Percentiles rank a stretch among this genome's conserved stretches.
phyloP scores from a whole-genome alignment of 1,140 invertebrate species.

The Nasonia longicornis region DNA sequence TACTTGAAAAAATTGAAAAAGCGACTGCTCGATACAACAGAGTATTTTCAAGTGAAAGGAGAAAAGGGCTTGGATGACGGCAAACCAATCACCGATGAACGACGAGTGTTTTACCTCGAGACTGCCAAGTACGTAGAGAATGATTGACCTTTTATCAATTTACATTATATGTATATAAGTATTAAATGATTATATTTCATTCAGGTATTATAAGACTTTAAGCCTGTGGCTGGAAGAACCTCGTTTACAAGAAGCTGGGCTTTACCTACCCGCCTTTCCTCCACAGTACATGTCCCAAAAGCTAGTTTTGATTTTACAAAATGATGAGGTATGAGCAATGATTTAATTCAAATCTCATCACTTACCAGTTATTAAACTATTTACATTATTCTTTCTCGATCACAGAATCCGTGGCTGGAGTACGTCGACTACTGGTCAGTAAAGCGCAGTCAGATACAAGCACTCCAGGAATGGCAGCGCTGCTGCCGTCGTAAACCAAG shows the following conservation, averaged over 20 bases:
- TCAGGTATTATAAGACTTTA: constrained; percentile 76
- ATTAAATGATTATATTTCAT: constrained; percentile 26
- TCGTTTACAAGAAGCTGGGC: constrained; percentile 75
- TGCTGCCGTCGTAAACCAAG: constrained; percentile 49
- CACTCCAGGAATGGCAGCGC: constrained; percentile 67
- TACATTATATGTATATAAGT: not conserved
- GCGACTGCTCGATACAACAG: constrained; percentile 75
- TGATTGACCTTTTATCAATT: not conserved
- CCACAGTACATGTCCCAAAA: constrained; percentile 77
- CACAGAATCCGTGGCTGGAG: constrained; percentile 75
- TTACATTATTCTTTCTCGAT: not conserved
- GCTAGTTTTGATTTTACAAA: constrained; percentile 69
- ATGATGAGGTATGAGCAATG: constrained; percentile 63
- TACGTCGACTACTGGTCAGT: constrained; percentile 74
- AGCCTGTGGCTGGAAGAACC: constrained; percentile 85
- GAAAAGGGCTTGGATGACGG: constrained; percentile 61
- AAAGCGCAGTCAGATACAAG: constrained; percentile 68
- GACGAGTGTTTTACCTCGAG: constrained; percentile 63
- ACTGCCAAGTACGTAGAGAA: constrained; percentile 56
- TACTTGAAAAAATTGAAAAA: constrained; percentile 82
- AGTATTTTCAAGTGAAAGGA: constrained; percentile 71
- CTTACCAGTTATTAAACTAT: not conserved
- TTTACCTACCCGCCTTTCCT: constrained; percentile 81
- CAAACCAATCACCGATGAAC: constrained; percentile 63
- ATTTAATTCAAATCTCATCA: not conserved